Conservation (phyloP, 30 jellyfish, hydroid and myxozoan species). For the Aurelia aurita complex sp. Pacific region DNA sequence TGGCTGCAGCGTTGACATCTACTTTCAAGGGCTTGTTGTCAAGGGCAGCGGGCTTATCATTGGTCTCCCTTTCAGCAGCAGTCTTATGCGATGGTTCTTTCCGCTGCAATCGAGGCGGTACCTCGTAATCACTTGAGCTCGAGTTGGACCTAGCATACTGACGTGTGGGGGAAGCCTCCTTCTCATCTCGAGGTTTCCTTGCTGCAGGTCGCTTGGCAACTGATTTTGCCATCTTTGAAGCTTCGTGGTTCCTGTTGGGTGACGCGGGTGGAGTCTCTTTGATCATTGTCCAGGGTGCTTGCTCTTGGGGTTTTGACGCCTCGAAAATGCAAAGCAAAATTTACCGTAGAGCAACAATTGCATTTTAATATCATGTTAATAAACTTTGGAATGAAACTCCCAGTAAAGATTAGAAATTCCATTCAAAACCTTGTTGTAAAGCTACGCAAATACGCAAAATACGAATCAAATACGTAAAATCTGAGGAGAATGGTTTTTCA, state of each 20-base stretch:
- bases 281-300: background rate
- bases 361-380: no score
- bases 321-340: background rate
- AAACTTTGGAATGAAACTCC: no score
- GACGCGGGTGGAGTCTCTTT: slow-evolving; percentile 3
- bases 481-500: no score
- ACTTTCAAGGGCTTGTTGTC: background rate
- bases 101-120: slow-evolving; percentile 22
- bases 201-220: background rate
- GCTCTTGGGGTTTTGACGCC: background rate
- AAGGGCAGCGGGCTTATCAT: no score
- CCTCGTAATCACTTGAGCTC: background rate
- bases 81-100: background rate
- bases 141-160: background rate
- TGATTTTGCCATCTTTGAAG: background rate
- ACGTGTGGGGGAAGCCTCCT: no score
- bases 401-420: no score
- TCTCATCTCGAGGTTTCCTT: background rate
- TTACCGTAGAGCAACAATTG: background rate
- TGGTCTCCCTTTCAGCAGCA: slow-evolving; percentile 6
- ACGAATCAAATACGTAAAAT: no score
- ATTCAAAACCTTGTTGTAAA: no score
- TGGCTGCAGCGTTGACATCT: background rate
- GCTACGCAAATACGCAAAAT: no score
- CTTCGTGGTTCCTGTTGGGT: background rate